Conservation (phyloP, 2,113 vertebrate species). For the Ceyx margarethae region DNA sequence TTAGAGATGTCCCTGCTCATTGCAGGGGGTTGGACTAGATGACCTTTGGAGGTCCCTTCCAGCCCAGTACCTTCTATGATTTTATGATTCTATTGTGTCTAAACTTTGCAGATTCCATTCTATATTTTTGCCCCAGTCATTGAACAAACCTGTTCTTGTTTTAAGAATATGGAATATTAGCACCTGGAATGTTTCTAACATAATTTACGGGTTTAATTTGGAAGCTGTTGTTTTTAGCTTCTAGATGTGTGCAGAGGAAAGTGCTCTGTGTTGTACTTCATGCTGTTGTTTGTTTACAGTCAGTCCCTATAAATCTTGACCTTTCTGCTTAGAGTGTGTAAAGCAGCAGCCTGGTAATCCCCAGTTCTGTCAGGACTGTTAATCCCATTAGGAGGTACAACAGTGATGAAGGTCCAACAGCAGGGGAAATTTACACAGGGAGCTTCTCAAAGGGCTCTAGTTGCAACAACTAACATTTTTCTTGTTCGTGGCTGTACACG, state of each 20-base stretch:
- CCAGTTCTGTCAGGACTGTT: background rate
- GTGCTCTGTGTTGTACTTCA: background rate
- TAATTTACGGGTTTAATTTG: background rate
- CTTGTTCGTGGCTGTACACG: rapidly evolving
- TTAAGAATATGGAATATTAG: background rate
- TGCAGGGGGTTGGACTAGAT: too few relatives aligned
- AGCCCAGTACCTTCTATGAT: too few relatives aligned
- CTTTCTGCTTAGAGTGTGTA: conserved; percentile 1
- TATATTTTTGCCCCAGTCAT: background rate
- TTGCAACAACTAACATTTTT: background rate
- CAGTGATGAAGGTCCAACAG: background rate
- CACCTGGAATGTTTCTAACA: background rate
- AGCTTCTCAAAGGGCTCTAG: background rate
- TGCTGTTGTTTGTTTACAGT: background rate
- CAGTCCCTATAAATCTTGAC: background rate
- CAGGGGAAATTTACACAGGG: background rate
- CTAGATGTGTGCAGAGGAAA: background rate
- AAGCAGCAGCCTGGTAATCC: conserved; percentile 22
- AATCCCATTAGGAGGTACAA: conserved; percentile 20
- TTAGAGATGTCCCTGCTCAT: too few relatives aligned
- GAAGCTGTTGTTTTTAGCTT: background rate
- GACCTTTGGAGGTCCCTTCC: too few relatives aligned
- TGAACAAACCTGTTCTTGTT: background rate
- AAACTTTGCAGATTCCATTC: background rate
- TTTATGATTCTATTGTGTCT: background rate